Base-by-base conservation (phyloP, 2,888 invertebrate genomes). In the Argyresthia albistria region DNA sequence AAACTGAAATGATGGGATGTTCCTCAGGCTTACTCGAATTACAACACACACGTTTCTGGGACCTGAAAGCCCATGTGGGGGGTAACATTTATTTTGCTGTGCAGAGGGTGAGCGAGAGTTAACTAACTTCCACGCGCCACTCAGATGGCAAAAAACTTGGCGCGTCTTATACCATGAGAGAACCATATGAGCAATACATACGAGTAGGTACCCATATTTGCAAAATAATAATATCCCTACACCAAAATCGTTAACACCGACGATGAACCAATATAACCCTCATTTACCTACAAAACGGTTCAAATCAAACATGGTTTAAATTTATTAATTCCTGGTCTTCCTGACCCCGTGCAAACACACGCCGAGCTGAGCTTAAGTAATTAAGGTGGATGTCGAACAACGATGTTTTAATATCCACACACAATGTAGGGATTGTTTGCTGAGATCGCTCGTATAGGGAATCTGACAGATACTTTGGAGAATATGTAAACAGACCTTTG, bases 261-360 rank as follows among this genome's bases (percentile, higher is more conserved):
- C 39, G 39, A 39, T n/a, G 39, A 10, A 39, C 10, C 39, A 3
- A 39, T 11, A 39, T 39, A n/a, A 14, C 45, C 14, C 45, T 15
- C 45, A 45, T 45, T 71, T 73, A 79, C 78, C 77, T 78, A 69
- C 67, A 25, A 25, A 25, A 14, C 61, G 56, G 64, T 58, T 59
- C 56, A 75, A 77, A 71, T 76, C 76, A 77, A 77, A 77, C 76
- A 77, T 57, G 68, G 72, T 65, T 69, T 63, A 69, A 73, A 73
- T 75, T 76, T 77, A 78, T 78, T 74, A 76, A 75, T 73, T 72
- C 57, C 60, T 66, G 71, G 69, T 64, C 70, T 67, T 65, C 60
- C 63, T 60, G 72, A 59, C 69, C 70, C 61, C 69, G 62, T 59
- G 67, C 76, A 77, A 77, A 77, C 74, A 76, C 25, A 25, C 25